These are phyloP conservation scores for Pluvianellus socialis DNA, from an alignment of 2,113 vertebrate genomes.

Conservation along the genomic window DNA sequence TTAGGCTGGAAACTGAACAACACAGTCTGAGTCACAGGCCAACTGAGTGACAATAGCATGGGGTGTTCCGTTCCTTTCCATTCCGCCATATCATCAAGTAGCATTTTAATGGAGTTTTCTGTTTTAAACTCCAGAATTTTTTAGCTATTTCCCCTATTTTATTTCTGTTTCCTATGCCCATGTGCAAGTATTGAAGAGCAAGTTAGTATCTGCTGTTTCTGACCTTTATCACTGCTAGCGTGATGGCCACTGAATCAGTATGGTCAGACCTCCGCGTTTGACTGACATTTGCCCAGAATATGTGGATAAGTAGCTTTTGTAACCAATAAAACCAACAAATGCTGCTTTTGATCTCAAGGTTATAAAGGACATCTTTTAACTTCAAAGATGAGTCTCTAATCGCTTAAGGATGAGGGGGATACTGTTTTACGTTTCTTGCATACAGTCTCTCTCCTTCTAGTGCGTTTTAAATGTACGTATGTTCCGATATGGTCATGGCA, in stretches of 20 bases:
- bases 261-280: neutral
- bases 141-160: neutral
- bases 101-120: neutral
- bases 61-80: neutral
- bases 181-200: neutral
- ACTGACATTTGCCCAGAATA: neutral
- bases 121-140: neutral
- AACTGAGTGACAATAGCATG: neutral
- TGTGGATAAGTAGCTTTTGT: neutral
- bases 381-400: neutral
- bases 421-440: neutral
- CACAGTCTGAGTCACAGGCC: neutral
- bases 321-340: neutral
- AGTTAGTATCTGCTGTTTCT: neutral
- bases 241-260: neutral
- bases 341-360: neutral
- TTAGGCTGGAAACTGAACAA: neutral
- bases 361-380: neutral
- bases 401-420: neutral
- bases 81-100: neutral
- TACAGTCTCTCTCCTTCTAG: neutral
- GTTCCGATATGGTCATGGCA: neutral
- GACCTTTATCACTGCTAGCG: neutral
- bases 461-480: neutral
- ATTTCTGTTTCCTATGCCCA: neutral